phyloP scores from a whole-genome alignment of 2,113 vertebrate species.

The Polypterus senegalus region DNA sequence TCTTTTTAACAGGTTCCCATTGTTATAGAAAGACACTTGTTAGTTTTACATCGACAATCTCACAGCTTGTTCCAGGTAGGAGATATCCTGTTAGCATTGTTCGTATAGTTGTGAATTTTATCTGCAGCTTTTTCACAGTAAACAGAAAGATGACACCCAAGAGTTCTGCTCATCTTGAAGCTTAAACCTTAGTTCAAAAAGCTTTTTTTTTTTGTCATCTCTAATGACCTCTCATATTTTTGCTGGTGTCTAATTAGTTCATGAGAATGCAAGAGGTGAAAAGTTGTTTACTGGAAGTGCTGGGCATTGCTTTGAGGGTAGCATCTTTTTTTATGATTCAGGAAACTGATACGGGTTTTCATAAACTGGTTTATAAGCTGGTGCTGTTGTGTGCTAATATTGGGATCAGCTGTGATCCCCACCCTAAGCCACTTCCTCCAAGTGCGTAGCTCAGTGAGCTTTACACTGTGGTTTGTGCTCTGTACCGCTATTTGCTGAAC shows the following conservation, averaged over 20 bases:
- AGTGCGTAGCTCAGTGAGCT: constrained; percentile 29
- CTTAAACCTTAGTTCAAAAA: neutral
- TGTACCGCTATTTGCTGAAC: constrained; percentile 30
- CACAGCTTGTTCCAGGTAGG: no score
- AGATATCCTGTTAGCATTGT: no score
- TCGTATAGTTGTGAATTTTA: no score
- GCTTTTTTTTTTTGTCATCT: neutral
- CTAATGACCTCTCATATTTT: neutral
- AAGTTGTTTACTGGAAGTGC: neutral
- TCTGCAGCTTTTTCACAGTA: no score
- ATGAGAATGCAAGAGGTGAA: neutral
- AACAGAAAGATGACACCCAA: no score
- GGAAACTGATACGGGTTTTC: constrained; percentile 62
- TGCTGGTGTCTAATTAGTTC: no score
- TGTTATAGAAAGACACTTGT: no score
- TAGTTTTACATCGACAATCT: no score
- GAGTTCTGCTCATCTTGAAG: neutral
- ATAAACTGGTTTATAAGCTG: constrained; percentile 54
- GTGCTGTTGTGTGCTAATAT: constrained; percentile 47
- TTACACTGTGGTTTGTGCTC: constrained; percentile 33
- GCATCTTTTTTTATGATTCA: constrained; percentile 25
- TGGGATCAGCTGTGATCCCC: constrained; percentile 53
- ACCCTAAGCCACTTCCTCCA: constrained; percentile 75
- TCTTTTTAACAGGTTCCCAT: no score
- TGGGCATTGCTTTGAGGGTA: neutral